These are phyloP conservation scores for Ophion ventricosus DNA, from an alignment of 2,888 invertebrate genomes.

Conservation along the genomic window DNA sequence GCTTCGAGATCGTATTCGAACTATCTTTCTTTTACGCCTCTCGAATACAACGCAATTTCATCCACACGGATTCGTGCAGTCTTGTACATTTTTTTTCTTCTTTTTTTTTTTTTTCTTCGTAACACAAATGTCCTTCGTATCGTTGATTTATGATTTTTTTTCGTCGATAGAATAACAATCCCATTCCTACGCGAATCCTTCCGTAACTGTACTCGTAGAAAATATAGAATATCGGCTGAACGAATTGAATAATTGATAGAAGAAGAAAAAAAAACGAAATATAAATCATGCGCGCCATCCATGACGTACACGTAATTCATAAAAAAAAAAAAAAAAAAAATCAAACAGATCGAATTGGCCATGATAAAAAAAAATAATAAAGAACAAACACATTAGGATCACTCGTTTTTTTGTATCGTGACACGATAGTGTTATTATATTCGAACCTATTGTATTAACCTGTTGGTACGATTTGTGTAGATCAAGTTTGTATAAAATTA, in stretches of 20 bases:
- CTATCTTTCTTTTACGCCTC: neutral
- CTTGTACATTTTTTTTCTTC: neutral
- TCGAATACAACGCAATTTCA: neutral
- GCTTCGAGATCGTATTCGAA: too few species aligned
- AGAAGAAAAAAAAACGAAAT: neutral
- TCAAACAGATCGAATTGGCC: neutral
- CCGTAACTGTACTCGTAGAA: slow-evolving; percentile 51
- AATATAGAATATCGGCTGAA: slow-evolving; percentile 45
- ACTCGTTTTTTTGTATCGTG: slow-evolving; percentile 44
- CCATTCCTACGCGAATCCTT: slow-evolving; percentile 57
- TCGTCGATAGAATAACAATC: slow-evolving; percentile 19
- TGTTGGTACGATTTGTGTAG: slow-evolving; percentile 58
- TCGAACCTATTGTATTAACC: slow-evolving; percentile 35
- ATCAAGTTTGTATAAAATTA: slow-evolving; percentile 58
- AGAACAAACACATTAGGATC: neutral
- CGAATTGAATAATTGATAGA: slow-evolving; percentile 21
- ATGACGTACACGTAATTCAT: neutral
- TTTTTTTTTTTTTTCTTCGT: slow-evolving; percentile 11
- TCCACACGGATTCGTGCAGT: neutral
- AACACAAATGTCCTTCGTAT: neutral
- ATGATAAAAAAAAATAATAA: neutral
- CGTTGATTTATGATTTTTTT: neutral
- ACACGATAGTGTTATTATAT: slow-evolving; percentile 18
- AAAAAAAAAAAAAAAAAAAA: too few species aligned
- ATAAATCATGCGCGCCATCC: neutral